phyloP scores from a whole-genome alignment of 2,888 invertebrate genomes.

The Orthosia incerta region DNA sequence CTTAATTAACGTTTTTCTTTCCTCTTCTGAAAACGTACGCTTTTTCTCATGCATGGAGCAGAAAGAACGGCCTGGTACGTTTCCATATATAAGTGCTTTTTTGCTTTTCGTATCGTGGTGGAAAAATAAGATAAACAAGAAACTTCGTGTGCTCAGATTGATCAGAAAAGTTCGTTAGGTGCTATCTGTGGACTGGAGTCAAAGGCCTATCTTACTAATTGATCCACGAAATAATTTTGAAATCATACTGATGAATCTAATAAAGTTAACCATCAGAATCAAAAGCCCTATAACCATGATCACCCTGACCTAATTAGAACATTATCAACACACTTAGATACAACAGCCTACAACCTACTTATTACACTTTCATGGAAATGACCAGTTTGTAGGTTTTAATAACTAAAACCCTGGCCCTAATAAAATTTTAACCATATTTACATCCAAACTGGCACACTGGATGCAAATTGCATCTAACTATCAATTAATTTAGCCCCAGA shows the following conservation, averaged over 20 bases:
- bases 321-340: background rate
- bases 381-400: background rate
- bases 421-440: background rate
- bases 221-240: background rate
- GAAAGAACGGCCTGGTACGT: too few species aligned
- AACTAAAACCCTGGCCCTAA: slow-evolving; percentile 39
- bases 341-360: background rate
- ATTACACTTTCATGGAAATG: background rate
- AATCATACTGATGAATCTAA: background rate
- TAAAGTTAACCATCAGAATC: background rate
- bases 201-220: background rate
- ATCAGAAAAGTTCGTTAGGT: too few species aligned
- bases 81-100: too few species aligned
- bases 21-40: too few species aligned
- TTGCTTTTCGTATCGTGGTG: too few species aligned
- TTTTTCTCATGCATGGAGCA: too few species aligned
- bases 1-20: too few species aligned
- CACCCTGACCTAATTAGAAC: background rate
- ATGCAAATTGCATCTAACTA: slow-evolving; percentile 16
- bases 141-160: too few species aligned
- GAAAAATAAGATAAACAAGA: too few species aligned
- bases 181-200: background rate
- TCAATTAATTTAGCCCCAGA: slow-evolving; percentile 29
- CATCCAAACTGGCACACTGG: background rate
- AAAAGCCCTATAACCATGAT: background rate